A percentile compares a stretch with the other conserved stretches of the same genome.
phyloP scores from a whole-genome alignment of 2,888 invertebrate genomes.

The Eumerus sabulonum region DNA sequence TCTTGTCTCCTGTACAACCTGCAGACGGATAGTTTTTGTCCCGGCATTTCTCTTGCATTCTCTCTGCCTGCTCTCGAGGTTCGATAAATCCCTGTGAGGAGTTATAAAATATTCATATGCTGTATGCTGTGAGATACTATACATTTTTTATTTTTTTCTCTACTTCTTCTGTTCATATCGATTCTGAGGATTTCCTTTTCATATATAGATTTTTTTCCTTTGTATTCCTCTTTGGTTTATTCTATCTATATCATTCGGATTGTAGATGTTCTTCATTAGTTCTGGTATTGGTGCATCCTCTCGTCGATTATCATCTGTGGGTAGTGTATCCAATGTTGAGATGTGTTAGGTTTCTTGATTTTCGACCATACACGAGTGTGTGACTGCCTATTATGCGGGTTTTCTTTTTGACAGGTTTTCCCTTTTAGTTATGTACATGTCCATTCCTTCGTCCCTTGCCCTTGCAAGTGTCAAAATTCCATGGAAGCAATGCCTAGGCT shows the following conservation, averaged over 20 bases:
- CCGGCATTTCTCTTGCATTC: slow-evolving; percentile 5
- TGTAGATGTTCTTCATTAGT: slow-evolving; percentile 21
- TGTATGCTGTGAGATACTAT: slow-evolving; percentile 57
- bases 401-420: neutral
- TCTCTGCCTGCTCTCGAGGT: slow-evolving; percentile 21
- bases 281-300: slow-evolving; percentile 34
- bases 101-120: slow-evolving; percentile 66
- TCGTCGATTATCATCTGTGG: slow-evolving; percentile 42
- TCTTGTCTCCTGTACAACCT: slow-evolving; percentile 61
- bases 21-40: slow-evolving; percentile 71
- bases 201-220: slow-evolving; percentile 38
- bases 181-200: slow-evolving; percentile 64
- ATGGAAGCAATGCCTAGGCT: too few species aligned
- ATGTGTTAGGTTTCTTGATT: neutral
- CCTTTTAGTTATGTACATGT: neutral
- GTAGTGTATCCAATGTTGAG: slow-evolving; percentile 6
- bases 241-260: too few species aligned
- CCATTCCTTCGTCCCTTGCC: neutral
- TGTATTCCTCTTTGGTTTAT: slow-evolving; percentile 7
- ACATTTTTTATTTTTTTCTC: too few species aligned
- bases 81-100: slow-evolving; percentile 28
- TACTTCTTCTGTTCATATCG: slow-evolving; percentile 25
- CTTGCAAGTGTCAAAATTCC: too few species aligned
- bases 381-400: neutral
- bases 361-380: neutral